phyloP scores from a whole-genome alignment of 2,888 invertebrate species.

The Chirona hameri region DNA sequence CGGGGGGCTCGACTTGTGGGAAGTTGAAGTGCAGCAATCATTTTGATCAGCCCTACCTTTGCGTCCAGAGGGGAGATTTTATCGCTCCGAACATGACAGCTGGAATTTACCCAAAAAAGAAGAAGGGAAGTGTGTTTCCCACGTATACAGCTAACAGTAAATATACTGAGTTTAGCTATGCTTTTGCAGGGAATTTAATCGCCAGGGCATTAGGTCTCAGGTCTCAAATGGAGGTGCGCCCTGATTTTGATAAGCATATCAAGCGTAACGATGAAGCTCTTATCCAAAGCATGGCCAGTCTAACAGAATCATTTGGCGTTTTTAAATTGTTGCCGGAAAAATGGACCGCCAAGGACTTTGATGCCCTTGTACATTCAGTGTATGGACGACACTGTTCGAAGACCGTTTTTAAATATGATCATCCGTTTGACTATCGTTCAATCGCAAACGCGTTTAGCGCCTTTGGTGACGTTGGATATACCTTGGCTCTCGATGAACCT shows the following conservation, averaged over 20 bases:
- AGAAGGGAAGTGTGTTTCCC: background rate
- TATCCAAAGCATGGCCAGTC: conserved; percentile 3
- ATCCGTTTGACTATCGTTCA: background rate
- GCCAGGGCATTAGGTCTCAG: background rate
- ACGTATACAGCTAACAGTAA: background rate
- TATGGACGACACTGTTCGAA: background rate
- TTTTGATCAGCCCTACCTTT: background rate
- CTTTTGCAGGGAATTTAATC: background rate
- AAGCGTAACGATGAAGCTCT: background rate
- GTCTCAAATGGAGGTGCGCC: conserved; percentile 3
- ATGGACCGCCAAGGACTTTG: background rate
- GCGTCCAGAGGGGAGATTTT: background rate
- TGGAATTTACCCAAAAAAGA: background rate
- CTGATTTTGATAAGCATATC: background rate
- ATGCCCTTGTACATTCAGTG: background rate
- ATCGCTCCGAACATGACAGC: background rate
- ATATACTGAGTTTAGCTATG: background rate
- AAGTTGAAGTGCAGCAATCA: background rate
- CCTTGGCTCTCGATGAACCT: background rate
- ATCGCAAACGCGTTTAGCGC: background rate
- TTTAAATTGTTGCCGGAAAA: background rate
- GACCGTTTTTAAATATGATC: background rate
- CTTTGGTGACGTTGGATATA: background rate
- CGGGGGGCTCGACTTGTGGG: background rate
- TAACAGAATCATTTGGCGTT: background rate